These are phyloP conservation scores for Akabosia matsudoensis DNA, from an alignment of 1,140 invertebrate species.

Conservation along the genomic window DNA sequence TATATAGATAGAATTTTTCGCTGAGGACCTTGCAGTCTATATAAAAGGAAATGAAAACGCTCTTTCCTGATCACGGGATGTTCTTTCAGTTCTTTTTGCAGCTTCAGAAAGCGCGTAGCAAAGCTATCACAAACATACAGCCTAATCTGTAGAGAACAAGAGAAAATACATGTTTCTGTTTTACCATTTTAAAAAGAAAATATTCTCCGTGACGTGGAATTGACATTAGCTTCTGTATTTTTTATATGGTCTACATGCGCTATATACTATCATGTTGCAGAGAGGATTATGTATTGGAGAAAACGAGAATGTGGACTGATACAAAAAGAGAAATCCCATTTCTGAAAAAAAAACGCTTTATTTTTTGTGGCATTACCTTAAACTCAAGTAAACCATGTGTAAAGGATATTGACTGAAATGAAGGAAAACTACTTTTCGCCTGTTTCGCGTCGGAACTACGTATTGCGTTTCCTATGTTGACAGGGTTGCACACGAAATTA, in stretches of 20 bases:
- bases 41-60: neutral
- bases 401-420: no score
- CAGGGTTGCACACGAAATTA: no score
- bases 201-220: slow-evolving; percentile 6
- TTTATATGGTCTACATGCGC: neutral
- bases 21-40: neutral
- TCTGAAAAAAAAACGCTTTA: no score
- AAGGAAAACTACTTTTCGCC: no score
- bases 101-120: no score
- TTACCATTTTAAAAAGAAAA: no score
- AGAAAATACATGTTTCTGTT: neutral
- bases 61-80: neutral
- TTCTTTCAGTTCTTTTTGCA: neutral
- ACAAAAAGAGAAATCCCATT: neutral
- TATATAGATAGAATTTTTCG: neutral
- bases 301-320: neutral
- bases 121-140: no score
- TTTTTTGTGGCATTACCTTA: no score
- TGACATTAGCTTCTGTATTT: neutral
- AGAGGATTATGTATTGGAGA: neutral
- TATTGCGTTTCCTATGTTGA: no score
- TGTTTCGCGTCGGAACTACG: no score
- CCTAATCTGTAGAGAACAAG: neutral
- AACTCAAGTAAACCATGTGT: no score
- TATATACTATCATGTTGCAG: neutral